These are phyloP conservation scores for Cygnus buccinator DNA, from an alignment of 2,113 vertebrate species.

Conservation along the genomic window DNA sequence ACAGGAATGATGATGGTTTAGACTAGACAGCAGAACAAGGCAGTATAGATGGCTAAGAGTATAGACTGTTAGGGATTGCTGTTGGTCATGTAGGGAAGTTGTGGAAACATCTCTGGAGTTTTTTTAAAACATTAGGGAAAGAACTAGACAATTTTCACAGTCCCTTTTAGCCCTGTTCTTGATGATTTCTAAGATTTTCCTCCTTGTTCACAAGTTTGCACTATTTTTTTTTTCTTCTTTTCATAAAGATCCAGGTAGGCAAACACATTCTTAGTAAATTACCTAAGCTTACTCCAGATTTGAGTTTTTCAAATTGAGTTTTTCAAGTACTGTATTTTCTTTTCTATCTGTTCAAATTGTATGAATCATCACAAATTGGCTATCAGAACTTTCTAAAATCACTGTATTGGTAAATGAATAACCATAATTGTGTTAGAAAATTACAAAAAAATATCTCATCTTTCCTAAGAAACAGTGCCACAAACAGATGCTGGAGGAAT, in stretches of 20 bases:
- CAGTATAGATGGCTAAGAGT: background rate
- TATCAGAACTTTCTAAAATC: constrained; percentile 55
- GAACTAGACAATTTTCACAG: background rate
- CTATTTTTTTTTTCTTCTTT: too few relatives aligned
- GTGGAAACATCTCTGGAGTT: background rate
- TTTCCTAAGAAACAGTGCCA: background rate
- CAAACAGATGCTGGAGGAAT: constrained; percentile 38
- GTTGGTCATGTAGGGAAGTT: background rate
- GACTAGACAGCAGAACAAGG: background rate
- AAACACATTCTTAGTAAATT: background rate
- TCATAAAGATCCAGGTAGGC: background rate
- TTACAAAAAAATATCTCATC: constrained; percentile 26
- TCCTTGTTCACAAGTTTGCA: background rate
- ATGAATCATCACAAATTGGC: constrained; percentile 12
- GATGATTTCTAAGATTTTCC: background rate
- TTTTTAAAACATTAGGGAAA: background rate
- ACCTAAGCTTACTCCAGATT: background rate
- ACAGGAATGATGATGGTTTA: background rate
- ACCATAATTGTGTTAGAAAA: background rate
- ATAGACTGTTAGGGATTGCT: background rate
- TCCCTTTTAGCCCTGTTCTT: background rate
- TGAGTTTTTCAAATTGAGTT: background rate
- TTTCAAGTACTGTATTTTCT: constrained; percentile 58
- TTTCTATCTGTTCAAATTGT: constrained; percentile 13
- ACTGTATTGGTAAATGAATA: constrained; percentile 27